These are phyloP conservation scores for Chromoteleia sp. DNA, from an alignment of 2,888 invertebrate genomes.

Conservation along the genomic window DNA sequence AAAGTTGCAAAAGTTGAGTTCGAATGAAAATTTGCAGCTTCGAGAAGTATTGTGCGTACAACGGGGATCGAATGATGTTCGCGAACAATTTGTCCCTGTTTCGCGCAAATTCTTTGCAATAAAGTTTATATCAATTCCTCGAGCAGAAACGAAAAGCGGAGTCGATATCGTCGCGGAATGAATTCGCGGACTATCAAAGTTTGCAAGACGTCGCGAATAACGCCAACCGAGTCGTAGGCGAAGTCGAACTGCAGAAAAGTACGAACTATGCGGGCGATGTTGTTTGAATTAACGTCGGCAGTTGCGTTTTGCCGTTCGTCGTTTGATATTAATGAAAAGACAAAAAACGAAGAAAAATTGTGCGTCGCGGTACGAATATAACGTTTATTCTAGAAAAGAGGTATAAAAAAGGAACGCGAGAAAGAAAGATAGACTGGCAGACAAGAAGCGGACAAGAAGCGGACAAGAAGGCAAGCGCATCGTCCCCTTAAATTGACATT, in stretches of 20 bases:
- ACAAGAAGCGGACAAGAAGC: background rate
- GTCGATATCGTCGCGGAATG: slow-evolving; percentile 42
- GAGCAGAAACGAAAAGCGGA: slow-evolving; percentile 50
- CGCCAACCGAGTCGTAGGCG: slow-evolving; percentile 38
- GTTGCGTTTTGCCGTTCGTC: slow-evolving; percentile 47
- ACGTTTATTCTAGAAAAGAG: too few relatives aligned
- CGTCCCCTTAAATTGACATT: slow-evolving; percentile 20
- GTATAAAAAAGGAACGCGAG: background rate
- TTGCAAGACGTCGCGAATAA: slow-evolving; percentile 61
- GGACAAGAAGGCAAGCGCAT: background rate
- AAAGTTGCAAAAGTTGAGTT: slow-evolving; percentile 62
- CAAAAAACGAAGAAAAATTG: background rate
- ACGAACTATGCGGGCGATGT: slow-evolving; percentile 55
- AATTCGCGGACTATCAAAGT: slow-evolving; percentile 67
- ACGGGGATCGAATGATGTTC: slow-evolving; percentile 50
- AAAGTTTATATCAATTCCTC: slow-evolving; percentile 59
- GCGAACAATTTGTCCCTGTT: slow-evolving; percentile 65
- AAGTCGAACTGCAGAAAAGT: slow-evolving; percentile 45
- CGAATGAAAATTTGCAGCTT: slow-evolving; percentile 52
- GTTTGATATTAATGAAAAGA: slow-evolving; percentile 31
- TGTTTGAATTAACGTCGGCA: slow-evolving; percentile 61
- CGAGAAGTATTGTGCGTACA: slow-evolving; percentile 48
- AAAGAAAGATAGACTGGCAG: too few relatives aligned
- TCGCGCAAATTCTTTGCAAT: slow-evolving; percentile 56
- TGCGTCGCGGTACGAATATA: too few relatives aligned